These are phyloP conservation scores for Cyclopterus lumpus DNA, from an alignment of 2,797 vertebrate genomes.

Conservation along the genomic window DNA sequence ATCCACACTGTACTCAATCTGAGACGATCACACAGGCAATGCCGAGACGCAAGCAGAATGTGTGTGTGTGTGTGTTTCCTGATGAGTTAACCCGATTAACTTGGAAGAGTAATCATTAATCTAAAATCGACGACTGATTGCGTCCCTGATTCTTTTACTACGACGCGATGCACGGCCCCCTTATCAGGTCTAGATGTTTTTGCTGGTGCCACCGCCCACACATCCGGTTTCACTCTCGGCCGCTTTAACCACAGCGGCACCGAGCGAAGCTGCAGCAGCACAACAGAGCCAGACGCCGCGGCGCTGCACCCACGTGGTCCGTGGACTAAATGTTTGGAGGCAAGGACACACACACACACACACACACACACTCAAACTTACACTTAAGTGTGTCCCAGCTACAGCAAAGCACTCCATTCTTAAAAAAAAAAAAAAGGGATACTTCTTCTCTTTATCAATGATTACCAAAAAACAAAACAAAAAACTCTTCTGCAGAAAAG, in stretches of 20 bases:
- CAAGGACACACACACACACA: no score
- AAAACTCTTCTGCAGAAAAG: background rate
- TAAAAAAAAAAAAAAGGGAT: background rate
- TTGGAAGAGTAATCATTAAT: no score
- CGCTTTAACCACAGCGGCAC: slow-evolving; percentile 30
- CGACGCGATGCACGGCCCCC: no score
- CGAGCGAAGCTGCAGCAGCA: background rate
- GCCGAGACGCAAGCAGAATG: background rate
- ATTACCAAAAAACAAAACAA: background rate
- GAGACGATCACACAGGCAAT: slow-evolving; percentile 23
- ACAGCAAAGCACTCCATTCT: background rate
- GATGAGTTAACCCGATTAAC: no score
- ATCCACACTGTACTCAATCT: slow-evolving; percentile 51
- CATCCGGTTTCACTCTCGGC: slow-evolving; percentile 49
- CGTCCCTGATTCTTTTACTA: background rate
- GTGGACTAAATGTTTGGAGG: background rate
- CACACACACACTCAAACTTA: no score
- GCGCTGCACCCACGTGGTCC: background rate
- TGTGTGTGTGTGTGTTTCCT: no score
- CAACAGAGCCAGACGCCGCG: background rate
- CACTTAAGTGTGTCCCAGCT: background rate
- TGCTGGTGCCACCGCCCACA: background rate
- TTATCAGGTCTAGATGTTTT: background rate
- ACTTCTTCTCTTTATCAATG: background rate
- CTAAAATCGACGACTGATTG: background rate